Base-by-base conservation (phyloP, 1,140 invertebrate species). In the Nasonia vitripennis region DNA sequence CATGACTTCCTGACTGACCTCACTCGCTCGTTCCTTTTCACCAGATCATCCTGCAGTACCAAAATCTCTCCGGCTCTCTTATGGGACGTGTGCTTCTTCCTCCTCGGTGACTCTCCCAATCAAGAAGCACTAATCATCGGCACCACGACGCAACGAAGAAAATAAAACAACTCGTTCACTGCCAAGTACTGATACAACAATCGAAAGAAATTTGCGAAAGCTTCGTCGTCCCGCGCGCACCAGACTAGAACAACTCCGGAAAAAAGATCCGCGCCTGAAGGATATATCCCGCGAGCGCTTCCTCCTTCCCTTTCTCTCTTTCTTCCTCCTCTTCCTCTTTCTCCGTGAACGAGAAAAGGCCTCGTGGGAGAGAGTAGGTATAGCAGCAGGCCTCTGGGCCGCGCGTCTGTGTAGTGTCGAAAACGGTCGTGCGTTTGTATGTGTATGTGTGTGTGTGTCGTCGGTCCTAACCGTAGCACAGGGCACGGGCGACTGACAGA, bases 401-500 rank as follows among this genome's bases (percentile, higher is more conserved):
- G 74, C 20, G 31, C 12, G 23, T 51, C 2, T 67, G 80, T 62
- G 62, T 84, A 41, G 82, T 62, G 73, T 84, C 71, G 84, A 82
- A 78, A 82, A 86, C 86, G 86, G 84, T 41, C 6, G 87, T 74
- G 87, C 6, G 37, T 37, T 37, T 41, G 71, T 74, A 31, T 34
- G 31, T 37, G 27, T 17, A 34, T 75, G 73, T 34, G 73, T 34
- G 73, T 34, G 73, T 10, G 78, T n/a, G 41, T 9, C 51, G 31
- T 86, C 91, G 91, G 91, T 93, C 92, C 92, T 93, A 92, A 93
- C 92, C 92, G 92, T 91, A 91, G 92, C 92, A 93, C 92, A 91
- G 92, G 92, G 92, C 92, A 92, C 92, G 89, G 91, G 91, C 92
- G 92, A 93, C 93, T 93, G 92, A 93, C 92, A 93, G 91, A 92